phyloP scores from a whole-genome alignment of 2,888 invertebrate species.

The Pristionchus arcanus region DNA sequence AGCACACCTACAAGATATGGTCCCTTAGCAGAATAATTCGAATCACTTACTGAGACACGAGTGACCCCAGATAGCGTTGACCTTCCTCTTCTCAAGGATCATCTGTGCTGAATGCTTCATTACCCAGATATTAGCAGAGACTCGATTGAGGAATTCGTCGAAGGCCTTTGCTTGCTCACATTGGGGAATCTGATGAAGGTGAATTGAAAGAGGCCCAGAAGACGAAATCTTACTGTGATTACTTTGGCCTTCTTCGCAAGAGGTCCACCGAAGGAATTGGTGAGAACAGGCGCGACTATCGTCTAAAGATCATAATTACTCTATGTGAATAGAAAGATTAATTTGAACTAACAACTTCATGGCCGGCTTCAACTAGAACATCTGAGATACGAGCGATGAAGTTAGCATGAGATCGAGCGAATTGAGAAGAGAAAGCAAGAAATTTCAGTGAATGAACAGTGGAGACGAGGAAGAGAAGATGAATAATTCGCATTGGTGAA shows the following conservation, averaged over 20 bases:
- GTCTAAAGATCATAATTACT: neutral
- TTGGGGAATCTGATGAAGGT: neutral
- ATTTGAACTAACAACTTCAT: conserved; percentile 59
- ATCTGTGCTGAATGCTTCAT: neutral
- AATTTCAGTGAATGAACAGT: neutral
- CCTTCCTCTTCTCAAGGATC: neutral
- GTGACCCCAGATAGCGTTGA: neutral
- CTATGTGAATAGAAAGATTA: neutral
- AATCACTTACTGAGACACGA: neutral
- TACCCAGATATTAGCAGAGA: conserved; percentile 4
- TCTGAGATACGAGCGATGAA: conserved; percentile 65
- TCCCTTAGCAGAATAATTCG: too few relatives aligned
- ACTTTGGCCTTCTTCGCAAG: conserved; percentile 17
- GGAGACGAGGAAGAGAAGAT: neutral
- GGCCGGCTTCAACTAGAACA: conserved; percentile 61
- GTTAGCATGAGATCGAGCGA: conserved; percentile 65
- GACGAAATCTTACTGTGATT: neutral
- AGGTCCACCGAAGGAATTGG: neutral
- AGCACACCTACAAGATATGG: neutral
- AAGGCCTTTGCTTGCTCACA: neutral
- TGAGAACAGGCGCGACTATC: neutral
- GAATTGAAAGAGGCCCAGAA: neutral
- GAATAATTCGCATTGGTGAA: neutral
- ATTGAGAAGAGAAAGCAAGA: conserved; percentile 64
- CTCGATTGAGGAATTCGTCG: neutral